Percentiles rank a stretch among this genome's conserved stretches.
Conservation (phyloP, 2,888 invertebrate genomes). For the Sclerodermus sp. region DNA sequence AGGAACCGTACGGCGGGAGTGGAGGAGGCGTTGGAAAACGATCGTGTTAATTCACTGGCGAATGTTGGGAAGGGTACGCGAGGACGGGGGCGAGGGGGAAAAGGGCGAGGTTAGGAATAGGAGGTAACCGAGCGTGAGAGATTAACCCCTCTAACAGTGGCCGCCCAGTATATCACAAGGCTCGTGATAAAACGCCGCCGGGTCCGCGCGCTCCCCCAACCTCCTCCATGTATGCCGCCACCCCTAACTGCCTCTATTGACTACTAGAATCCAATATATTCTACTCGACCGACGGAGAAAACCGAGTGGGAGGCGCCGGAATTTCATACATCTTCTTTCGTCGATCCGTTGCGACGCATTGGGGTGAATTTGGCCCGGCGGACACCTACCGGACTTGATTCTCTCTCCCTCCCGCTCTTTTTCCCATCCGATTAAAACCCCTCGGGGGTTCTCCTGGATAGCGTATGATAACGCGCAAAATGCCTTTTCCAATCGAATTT, state of each 20-base stretch:
- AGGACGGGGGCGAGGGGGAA: conserved; percentile 6
- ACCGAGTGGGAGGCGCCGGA: conserved; percentile 54
- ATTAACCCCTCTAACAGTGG: conserved; percentile 55
- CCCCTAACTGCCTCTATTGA: conserved; percentile 57
- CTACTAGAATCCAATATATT: conserved; percentile 57
- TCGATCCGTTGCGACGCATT: conserved; percentile 31
- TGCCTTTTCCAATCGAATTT: too few relatives aligned
- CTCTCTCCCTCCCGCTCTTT: too few relatives aligned
- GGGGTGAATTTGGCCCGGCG: too few relatives aligned
- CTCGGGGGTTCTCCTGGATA: too few relatives aligned
- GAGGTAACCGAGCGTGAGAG: conserved; percentile 58
- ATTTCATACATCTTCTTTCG: conserved; percentile 55
- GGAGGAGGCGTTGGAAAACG: too few relatives aligned
- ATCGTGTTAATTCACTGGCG: neutral
- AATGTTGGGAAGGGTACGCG: neutral
- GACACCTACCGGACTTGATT: too few relatives aligned
- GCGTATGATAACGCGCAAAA: too few relatives aligned
- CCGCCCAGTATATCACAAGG: conserved; percentile 53
- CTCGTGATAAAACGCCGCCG: conserved; percentile 54
- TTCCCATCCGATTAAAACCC: too few relatives aligned
- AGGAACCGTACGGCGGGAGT: too few relatives aligned
- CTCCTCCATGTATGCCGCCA: conserved; percentile 44
- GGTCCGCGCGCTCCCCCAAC: conserved; percentile 48
- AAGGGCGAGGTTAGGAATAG: conserved; percentile 53
- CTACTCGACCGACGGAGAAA: conserved; percentile 48